phyloP scores from a whole-genome alignment of 2,113 vertebrate genomes.

The Python bivittatus region DNA sequence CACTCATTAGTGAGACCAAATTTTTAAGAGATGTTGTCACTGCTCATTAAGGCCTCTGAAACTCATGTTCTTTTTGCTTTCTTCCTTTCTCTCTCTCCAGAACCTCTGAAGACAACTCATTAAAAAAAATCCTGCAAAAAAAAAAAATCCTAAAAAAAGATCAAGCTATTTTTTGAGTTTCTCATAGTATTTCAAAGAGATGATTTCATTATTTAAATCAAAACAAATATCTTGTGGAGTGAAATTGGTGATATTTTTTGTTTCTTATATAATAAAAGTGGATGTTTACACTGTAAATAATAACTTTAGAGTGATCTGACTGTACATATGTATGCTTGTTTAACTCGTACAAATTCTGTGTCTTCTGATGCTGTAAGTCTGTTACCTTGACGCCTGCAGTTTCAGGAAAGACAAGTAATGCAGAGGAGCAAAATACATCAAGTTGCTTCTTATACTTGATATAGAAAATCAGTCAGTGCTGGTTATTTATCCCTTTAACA shows the following conservation, averaged over 20 bases:
- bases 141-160: constrained; percentile 62
- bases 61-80: not conserved
- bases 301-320: constrained; percentile 74
- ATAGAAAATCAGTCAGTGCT: not conserved
- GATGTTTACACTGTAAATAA: constrained; percentile 90
- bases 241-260: constrained; percentile 83
- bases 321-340: constrained; percentile 77
- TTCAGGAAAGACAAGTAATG: constrained; percentile 64
- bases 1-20: not conserved
- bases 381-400: constrained; percentile 80
- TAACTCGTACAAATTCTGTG: constrained; percentile 68
- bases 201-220: constrained; percentile 82
- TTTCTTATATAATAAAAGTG: constrained; percentile 83
- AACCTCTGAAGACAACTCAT: constrained; percentile 79
- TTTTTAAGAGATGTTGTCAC: not conserved
- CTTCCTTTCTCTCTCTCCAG: constrained; percentile 71
- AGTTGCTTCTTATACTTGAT: constrained; percentile 32
- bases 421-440: constrained; percentile 57
- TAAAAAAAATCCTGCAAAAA: constrained; percentile 22
- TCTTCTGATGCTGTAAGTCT: constrained; percentile 78
- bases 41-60: not conserved
- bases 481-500: not conserved
- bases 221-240: constrained; percentile 80
- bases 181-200: constrained; percentile 82
- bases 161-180: constrained; percentile 80